Base-by-base conservation (phyloP, 2,888 invertebrate genomes). In the Sialis lutaria region DNA sequence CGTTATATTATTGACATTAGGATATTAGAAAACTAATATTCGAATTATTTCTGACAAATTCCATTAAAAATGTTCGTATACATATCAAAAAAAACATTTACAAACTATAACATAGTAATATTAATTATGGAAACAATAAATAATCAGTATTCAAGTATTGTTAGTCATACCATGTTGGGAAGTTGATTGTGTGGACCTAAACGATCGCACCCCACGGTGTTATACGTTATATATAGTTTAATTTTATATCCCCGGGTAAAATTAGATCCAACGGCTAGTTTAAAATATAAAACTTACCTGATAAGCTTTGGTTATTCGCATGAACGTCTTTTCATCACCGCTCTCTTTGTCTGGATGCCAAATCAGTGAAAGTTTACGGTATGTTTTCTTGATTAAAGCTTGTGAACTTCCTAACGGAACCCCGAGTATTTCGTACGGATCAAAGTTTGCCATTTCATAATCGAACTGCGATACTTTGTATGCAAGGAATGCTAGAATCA, bases 321-420 rank as follows among this genome's bases (percentile, higher is more conserved):
- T 96, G 62, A 99, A 98, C 50, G 87, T 86, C 63, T 92, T 90
- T 60, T 93, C 90, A 73, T 96, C 87, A 60, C 96, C 98, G 53
- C 90, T 91, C 62, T 92, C 91, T 64, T 93, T 95, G 61, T 97
- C 98, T 40, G 98, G 98, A 80, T 99, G 98, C 57, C 89, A 78
- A 54, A 90, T 81, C 46, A 96, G 72, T 33, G 95, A 95, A 48
- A 96, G 75, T 63, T 89, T 88, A 50, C 93, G 81, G 64, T 98
- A 99, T 8, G 93, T 90, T 65, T 85, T 92, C 64, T 93, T 97
- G 45, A 99, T 91, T 58, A 93, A 91, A 30, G 76, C 72, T 62
- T 83, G 81, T 35, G 87, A 82, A 10, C 97, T 79, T 47, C 88
- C 90, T 50, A 85, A 73, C 47, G 93, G 87, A 53, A 98, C 74